These are phyloP conservation scores for Cerceris ruficornis DNA, from an alignment of 2,888 invertebrate genomes.

Conservation along the genomic window DNA sequence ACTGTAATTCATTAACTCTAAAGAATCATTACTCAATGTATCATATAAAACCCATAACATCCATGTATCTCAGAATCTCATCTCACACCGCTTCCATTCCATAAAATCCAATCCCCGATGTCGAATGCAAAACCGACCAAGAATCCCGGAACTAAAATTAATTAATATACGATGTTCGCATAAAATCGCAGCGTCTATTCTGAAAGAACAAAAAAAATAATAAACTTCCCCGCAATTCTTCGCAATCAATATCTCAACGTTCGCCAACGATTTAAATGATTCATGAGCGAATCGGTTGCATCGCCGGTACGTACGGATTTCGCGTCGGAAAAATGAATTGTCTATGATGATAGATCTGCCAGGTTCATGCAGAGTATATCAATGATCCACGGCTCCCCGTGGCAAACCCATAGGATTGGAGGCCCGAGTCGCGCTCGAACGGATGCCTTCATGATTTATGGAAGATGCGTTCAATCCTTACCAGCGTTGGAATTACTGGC, in stretches of 20 bases:
- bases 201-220: too few relatives aligned
- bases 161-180: too few relatives aligned
- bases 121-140: too few relatives aligned
- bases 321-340: conserved; percentile 16
- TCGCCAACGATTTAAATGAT: conserved; percentile 43
- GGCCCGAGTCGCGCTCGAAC: conserved; percentile 37
- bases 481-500: conserved; percentile 63
- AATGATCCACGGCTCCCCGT: conserved; percentile 27
- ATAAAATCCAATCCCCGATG: too few relatives aligned
- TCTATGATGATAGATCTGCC: conserved; percentile 21
- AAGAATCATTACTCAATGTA: too few relatives aligned
- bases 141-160: too few relatives aligned
- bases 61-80: too few relatives aligned
- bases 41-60: too few relatives aligned
- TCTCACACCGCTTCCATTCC: too few relatives aligned
- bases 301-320: neutral
- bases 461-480: conserved; percentile 65
- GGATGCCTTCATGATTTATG: conserved; percentile 70
- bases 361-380: conserved; percentile 43
- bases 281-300: conserved; percentile 38
- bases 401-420: conserved; percentile 9
- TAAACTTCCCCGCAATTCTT: neutral
- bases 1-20: too few relatives aligned
- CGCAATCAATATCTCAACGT: conserved; percentile 11
- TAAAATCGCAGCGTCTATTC: too few relatives aligned